phyloP scores from a whole-genome alignment of 2,888 invertebrate species.

The Anthrax anthrax region DNA sequence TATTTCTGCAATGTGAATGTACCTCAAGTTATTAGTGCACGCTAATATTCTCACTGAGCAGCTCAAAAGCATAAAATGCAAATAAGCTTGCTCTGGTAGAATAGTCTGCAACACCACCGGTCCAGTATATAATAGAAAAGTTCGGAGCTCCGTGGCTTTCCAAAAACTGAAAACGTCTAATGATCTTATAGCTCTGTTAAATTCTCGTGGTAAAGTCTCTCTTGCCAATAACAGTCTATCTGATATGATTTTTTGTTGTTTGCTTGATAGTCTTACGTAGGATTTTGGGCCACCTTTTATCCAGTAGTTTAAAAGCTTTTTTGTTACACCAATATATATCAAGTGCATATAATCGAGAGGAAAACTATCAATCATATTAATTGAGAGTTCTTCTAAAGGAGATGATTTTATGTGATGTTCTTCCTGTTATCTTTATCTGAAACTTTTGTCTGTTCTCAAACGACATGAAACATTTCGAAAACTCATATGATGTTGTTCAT shows the following conservation, averaged over 20 bases:
- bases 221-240: not conserved
- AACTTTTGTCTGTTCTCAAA: not conserved
- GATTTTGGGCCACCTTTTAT: not conserved
- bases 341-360: conserved; percentile 6
- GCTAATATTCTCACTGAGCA: conserved; percentile 11
- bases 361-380: conserved; percentile 4
- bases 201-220: not conserved
- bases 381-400: conserved; percentile 1
- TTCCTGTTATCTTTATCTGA: not conserved
- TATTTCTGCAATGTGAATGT: conserved; percentile 10
- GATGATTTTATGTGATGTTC: not conserved
- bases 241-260: not conserved
- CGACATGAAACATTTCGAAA: not conserved
- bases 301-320: not conserved
- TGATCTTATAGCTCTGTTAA: not conserved
- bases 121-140: conserved; percentile 14
- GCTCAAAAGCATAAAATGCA: conserved; percentile 14
- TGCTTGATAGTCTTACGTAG: not conserved
- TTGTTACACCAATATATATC: conserved; percentile 1
- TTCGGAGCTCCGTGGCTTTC: conserved; percentile 15
- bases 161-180: conserved; percentile 7
- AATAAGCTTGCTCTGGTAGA: conserved; percentile 6
- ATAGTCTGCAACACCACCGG: conserved; percentile 11
- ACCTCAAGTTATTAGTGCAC: not conserved
- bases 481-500: not conserved